A percentile compares a stretch with the other conserved stretches of the same genome.
phyloP scores from a whole-genome alignment of 2,797 vertebrate genomes.

The Holocentrus rufus region DNA sequence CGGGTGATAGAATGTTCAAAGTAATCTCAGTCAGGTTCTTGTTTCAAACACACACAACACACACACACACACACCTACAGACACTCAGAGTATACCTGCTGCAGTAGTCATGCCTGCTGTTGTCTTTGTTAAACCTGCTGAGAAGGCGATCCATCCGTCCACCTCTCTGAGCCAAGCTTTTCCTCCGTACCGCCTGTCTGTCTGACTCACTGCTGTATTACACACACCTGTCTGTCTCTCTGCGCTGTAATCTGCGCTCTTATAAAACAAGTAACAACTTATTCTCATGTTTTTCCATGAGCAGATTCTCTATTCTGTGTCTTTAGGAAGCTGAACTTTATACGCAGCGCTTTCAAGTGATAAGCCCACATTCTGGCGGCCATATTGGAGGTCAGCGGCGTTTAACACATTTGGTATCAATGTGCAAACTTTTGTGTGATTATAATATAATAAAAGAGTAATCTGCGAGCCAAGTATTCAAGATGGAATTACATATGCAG shows the following conservation, averaged over 20 bases:
- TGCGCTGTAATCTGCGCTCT: background rate
- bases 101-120: background rate
- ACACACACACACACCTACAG: background rate
- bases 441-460: too few relatives aligned
- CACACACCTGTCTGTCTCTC: background rate
- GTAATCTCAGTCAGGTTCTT: background rate
- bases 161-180: background rate
- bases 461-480: too few relatives aligned
- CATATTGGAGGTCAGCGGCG: too few relatives aligned
- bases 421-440: too few relatives aligned
- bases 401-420: too few relatives aligned
- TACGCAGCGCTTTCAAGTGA: too few relatives aligned
- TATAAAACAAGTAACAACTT: too few relatives aligned
- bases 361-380: too few relatives aligned
- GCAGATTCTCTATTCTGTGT: too few relatives aligned
- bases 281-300: too few relatives aligned
- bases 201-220: background rate
- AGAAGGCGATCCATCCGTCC: background rate
- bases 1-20: conserved; percentile 51
- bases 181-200: background rate
- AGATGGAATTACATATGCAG: too few relatives aligned
- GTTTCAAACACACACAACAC: background rate
- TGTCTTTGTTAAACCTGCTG: background rate
- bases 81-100: background rate
- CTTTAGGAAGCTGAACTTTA: too few relatives aligned